Conservation (phyloP, 1,140 invertebrate genomes). For the Hydropsyche tenuis region DNA sequence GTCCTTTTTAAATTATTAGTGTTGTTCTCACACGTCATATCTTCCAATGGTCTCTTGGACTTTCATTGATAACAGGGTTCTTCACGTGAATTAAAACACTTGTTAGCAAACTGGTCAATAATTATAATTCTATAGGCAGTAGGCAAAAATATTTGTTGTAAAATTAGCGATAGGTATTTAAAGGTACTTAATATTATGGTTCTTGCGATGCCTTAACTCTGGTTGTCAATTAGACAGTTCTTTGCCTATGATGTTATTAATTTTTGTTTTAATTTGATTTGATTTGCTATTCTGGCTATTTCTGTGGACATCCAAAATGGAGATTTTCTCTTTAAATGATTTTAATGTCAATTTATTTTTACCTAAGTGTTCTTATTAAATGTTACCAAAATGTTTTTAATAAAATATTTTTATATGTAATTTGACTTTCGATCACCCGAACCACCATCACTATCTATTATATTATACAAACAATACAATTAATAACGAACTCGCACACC, state of each 20-base stretch:
- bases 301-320: conserved; percentile 64
- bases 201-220: conserved; percentile 67
- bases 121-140: conserved; percentile 55
- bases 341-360: conserved; percentile 67
- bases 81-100: conserved; percentile 46
- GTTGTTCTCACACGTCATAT: conserved; percentile 36
- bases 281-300: conserved; percentile 64
- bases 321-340: conserved; percentile 66
- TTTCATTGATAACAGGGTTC: conserved; percentile 42
- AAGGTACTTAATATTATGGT: conserved; percentile 64
- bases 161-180: conserved; percentile 65
- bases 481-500: not conserved
- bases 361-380: conserved; percentile 68
- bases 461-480: not conserved
- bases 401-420: conserved; percentile 68
- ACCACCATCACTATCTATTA: not conserved
- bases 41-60: conserved; percentile 38
- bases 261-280: conserved; percentile 55
- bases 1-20: not conserved
- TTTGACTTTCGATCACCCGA: conserved; percentile 33
- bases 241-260: conserved; percentile 63
- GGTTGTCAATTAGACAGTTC: conserved; percentile 66
- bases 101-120: conserved; percentile 50
- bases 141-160: conserved; percentile 56
- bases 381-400: conserved; percentile 68